phyloP scores from a whole-genome alignment of 2,113 vertebrate species.

The Geothlypis trichas region DNA sequence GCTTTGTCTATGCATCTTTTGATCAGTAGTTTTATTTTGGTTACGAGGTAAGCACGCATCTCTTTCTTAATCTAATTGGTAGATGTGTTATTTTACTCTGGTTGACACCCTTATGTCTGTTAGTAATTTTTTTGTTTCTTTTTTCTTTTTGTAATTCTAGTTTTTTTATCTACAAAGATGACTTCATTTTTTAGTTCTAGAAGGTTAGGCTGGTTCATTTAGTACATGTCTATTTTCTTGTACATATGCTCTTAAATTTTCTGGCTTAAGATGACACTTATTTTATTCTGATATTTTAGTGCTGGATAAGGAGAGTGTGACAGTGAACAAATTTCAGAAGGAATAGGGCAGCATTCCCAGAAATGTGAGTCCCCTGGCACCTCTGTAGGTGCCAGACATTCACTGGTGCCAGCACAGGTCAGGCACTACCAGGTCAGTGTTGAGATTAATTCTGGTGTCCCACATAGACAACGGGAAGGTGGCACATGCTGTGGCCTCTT shows the following conservation, averaged over 20 bases:
- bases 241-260: not conserved
- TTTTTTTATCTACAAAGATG: not conserved
- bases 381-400: not conserved
- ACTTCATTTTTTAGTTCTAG: not conserved
- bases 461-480: not conserved
- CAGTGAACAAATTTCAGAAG: not conserved
- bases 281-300: not conserved
- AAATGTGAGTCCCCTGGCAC: not conserved
- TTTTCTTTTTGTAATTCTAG: not conserved
- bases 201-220: not conserved
- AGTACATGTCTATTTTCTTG: not conserved
- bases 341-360: not conserved
- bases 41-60: not conserved
- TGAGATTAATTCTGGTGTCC: not conserved
- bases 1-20: not conserved
- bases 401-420: not conserved
- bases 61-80: not conserved
- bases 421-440: not conserved
- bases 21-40: not conserved
- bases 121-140: not conserved
- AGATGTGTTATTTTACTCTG: not conserved
- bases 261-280: not conserved
- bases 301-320: not conserved
- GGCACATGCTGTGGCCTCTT: not conserved
- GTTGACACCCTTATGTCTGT: not conserved